Conservation (phyloP, 2,888 invertebrate species). For the Drosophila acutilabella region DNA sequence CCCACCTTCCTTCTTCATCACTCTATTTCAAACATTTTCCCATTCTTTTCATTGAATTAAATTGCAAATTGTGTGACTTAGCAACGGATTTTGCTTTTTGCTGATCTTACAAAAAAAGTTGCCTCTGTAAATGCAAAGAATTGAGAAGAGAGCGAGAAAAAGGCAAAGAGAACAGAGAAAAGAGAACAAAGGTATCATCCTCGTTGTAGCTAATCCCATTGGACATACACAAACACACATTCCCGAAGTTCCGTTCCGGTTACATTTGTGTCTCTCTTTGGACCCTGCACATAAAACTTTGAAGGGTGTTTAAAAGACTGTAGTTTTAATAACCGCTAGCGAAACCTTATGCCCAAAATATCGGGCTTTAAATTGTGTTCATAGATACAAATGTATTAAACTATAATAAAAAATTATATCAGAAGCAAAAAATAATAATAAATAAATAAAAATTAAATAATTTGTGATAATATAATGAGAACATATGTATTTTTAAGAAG, state of each 20-base stretch:
- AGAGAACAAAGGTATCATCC: slow-evolving; percentile 40
- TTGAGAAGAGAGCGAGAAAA: not conserved
- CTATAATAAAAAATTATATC: too few relatives aligned
- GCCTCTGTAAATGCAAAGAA: not conserved
- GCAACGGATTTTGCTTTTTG: slow-evolving; percentile 51
- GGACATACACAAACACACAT: slow-evolving; percentile 4
- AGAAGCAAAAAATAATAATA: too few relatives aligned
- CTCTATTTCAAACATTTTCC: slow-evolving; percentile 14
- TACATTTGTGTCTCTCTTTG: slow-evolving; percentile 28
- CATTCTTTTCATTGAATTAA: slow-evolving; percentile 75
- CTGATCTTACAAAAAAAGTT: slow-evolving; percentile 28
- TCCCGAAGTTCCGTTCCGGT: slow-evolving; percentile 32
- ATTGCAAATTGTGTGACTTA: slow-evolving; percentile 70
- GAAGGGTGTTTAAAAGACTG: not conserved
- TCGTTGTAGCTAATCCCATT: slow-evolving; percentile 52
- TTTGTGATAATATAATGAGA: too few relatives aligned
- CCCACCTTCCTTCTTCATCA: not conserved
- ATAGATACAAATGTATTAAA: too few relatives aligned
- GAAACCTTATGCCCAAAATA: too few relatives aligned
- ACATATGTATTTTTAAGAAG: too few relatives aligned
- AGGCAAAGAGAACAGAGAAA: not conserved
- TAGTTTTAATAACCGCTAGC: too few relatives aligned
- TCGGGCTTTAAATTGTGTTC: too few relatives aligned
- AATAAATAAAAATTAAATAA: too few relatives aligned
- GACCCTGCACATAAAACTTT: not conserved